Percentiles rank a stretch among this genome's conserved stretches.
These are phyloP conservation scores for Lasioglossum marginatum DNA, from an alignment of 2,888 invertebrate species.

Conservation along the genomic window DNA sequence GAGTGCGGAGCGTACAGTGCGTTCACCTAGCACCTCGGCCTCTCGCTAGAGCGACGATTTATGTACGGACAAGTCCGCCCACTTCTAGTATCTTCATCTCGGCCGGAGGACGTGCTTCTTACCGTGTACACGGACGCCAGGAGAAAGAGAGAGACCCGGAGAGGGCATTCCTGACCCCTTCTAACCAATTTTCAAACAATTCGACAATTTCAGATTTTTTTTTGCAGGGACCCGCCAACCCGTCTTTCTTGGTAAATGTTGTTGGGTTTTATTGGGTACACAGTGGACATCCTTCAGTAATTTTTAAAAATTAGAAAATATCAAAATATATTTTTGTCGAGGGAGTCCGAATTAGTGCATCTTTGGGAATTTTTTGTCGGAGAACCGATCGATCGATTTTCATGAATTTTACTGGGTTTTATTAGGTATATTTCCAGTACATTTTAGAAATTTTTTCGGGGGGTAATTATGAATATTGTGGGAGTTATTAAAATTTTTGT, in stretches of 20 bases:
- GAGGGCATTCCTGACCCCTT: not conserved
- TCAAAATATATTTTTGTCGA: not conserved
- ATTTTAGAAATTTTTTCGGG: not conserved
- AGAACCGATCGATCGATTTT: not conserved
- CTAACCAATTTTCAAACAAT: not conserved
- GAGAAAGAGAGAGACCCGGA: slow-evolving; percentile 1
- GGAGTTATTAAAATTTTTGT: not conserved
- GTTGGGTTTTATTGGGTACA: not conserved
- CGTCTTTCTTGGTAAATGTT: rapidly evolving
- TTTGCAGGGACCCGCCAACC: not conserved
- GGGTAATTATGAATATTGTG: not conserved
- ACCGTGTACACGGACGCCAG: slow-evolving; percentile 25
- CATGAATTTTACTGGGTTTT: not conserved
- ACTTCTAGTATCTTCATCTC: slow-evolving; percentile 82
- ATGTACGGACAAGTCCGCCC: slow-evolving; percentile 79
- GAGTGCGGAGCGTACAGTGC: slow-evolving; percentile 63
- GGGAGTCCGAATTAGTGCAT: not conserved
- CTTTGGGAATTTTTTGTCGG: not conserved
- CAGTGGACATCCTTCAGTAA: not conserved
- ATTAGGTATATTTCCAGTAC: not conserved
- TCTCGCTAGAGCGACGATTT: slow-evolving; percentile 80
- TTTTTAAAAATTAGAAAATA: not conserved
- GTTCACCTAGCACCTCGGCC: slow-evolving; percentile 78
- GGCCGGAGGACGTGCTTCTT: slow-evolving; percentile 73
- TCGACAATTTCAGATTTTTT: not conserved